Conservation (phyloP, 2,888 invertebrate genomes). For the Schizotus pectinicornis region DNA sequence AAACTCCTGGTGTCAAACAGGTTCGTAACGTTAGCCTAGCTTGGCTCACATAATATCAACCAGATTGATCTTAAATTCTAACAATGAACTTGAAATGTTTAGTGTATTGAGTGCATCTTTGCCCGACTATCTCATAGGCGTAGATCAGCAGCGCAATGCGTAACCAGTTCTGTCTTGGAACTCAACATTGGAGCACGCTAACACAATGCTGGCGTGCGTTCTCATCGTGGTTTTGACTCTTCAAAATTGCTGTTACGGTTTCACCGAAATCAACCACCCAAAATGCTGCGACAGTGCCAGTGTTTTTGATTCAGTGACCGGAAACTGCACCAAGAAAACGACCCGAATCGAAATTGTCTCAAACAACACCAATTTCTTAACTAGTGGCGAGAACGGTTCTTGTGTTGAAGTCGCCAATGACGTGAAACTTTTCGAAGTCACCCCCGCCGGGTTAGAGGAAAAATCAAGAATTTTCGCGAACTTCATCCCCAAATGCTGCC, state of each 20-base stretch:
- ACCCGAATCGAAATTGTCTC: constrained; percentile 8
- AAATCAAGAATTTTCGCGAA: constrained; percentile 9
- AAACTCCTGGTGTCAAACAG: no score
- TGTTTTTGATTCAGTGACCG: constrained; percentile 2
- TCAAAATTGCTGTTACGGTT: constrained; percentile 7
- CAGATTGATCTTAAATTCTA: no score
- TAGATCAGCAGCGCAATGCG: no score
- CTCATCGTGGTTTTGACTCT: not conserved
- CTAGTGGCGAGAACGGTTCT: constrained; percentile 1
- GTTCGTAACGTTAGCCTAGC: no score
- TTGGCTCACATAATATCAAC: no score
- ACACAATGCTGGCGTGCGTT: constrained; percentile 2
- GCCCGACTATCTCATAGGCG: no score
- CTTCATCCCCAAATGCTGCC: constrained; percentile 36
- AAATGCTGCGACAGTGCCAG: constrained; percentile 25
- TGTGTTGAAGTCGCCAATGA: constrained; percentile 18
- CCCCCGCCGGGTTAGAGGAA: not conserved
- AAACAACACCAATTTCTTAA: constrained; percentile 4
- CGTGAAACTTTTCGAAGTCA: constrained; percentile 2
- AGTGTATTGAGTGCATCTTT: no score
- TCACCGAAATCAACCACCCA: constrained; percentile 13
- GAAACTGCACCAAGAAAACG: not conserved
- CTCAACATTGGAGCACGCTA: no score
- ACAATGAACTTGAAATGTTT: no score
- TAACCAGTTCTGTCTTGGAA: no score